A percentile compares a stretch with the other conserved stretches of the same genome.
phyloP scores from a whole-genome alignment of 2,888 invertebrate species.

The Itoplectis maculator region DNA sequence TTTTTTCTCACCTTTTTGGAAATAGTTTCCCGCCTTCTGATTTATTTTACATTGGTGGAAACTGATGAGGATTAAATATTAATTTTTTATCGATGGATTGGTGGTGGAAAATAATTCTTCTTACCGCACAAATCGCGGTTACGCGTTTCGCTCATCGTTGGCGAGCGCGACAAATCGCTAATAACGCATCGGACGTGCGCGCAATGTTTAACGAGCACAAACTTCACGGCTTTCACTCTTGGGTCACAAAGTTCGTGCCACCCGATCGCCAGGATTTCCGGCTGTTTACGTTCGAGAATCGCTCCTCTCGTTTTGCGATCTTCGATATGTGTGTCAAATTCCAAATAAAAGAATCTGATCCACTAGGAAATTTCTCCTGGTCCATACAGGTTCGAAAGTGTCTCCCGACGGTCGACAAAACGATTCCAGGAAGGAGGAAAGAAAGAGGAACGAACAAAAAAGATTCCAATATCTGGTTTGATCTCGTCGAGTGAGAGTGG shows the following conservation, averaged over 20 bases:
- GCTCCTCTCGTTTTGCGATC: slow-evolving; percentile 17
- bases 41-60: too few species aligned
- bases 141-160: neutral
- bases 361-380: neutral
- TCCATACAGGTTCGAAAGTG: slow-evolving; percentile 1
- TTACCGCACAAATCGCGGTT: slow-evolving; percentile 25
- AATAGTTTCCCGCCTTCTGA: too few species aligned
- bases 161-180: slow-evolving; percentile 55
- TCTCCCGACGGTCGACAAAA: neutral
- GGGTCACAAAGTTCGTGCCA: slow-evolving; percentile 9
- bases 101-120: slow-evolving; percentile 8
- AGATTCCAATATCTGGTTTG: neutral
- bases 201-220: slow-evolving; percentile 70
- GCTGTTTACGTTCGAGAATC: slow-evolving; percentile 5
- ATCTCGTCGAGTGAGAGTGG: slow-evolving; percentile 21
- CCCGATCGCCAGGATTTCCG: slow-evolving; percentile 27
- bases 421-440: neutral
- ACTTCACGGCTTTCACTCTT: slow-evolving; percentile 66
- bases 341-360: neutral
- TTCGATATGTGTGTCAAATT: slow-evolving; percentile 7
- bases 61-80: neutral
- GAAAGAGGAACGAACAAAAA: neutral
- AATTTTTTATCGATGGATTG: slow-evolving; percentile 19
- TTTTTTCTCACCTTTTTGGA: neutral
- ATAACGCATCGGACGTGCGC: slow-evolving; percentile 68